Conservation (phyloP, 2,888 invertebrate species). For the Athripsodes cinereus region DNA sequence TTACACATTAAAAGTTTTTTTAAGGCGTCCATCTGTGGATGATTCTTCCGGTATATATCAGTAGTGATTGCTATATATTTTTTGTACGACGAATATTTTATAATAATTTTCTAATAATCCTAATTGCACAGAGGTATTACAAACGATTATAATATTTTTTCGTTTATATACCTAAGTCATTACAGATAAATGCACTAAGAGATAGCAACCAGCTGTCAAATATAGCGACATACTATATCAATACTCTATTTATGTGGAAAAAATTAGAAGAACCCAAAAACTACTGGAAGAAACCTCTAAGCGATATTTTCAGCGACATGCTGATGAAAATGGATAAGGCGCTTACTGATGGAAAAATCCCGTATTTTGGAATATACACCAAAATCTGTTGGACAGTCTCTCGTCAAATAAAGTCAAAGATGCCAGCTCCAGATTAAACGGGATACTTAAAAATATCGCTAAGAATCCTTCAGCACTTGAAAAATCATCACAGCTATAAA, state of each 20-base stretch:
- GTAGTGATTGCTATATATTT: no score
- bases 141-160: not conserved
- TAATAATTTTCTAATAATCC: no score
- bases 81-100: no score
- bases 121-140: no score
- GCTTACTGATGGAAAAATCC: not conserved
- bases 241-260: conserved; percentile 15
- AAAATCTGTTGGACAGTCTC: conserved; percentile 7
- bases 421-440: not conserved
- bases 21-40: no score
- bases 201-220: conserved; percentile 4
- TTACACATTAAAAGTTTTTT: no score
- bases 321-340: not conserved
- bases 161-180: not conserved
- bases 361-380: conserved; percentile 5
- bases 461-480: not conserved
- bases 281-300: conserved; percentile 6
- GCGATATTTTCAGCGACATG: conserved; percentile 9
- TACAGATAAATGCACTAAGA: conserved; percentile 8
- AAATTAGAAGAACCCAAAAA: not conserved
- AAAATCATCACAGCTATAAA: no score
- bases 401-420: not conserved
- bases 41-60: no score
- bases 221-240: conserved; percentile 13
- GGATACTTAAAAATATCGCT: conserved; percentile 1